Evolutionary conservation across 2,113 vertebrate genomes (phyloP), one percentile per base, ranked within the genome.

Genomic region (Myotis davidii): DNA sequence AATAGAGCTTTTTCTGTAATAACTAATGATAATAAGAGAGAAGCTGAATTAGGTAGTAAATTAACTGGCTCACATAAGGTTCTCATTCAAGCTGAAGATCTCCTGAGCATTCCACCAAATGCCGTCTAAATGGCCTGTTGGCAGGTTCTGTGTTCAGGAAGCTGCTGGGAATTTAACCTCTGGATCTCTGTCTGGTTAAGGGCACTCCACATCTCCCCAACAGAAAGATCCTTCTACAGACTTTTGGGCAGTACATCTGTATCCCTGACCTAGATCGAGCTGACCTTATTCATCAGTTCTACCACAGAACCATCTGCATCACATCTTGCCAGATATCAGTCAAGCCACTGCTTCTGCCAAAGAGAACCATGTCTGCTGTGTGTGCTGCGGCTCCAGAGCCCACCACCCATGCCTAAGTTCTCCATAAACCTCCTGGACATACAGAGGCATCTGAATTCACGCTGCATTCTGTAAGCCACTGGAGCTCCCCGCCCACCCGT

Each of bases 401-500:
- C 39, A 27, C 72, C 50, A n/a, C 8, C 79, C 17, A 20, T 0
- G 5, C 37, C 42, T 37, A 84, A 59, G 39, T 17, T 32, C 23
- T 45, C 52, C 21, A 0, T 0, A 69, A 42, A 34, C 25, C 3
- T 17, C 0, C 0, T 14, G 4, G 73, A 52, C 50, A 88, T 18
- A 59, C 10, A 91, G 86, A 92, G 90, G n/a, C 12, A 94, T 89
- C 74, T 78, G 3, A 2, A 0, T 78, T 95, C 48, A 27, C 1
- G 42, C 67, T 45, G 78, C 79, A 59, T 84, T 45, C 86, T 97
- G 61, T n/a, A 90, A 69, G 59, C 88, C 69, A 65, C 85, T 86
- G 54, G 81, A 83, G 78, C 48, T 93, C 61, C 93, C 50, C 18
- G 92, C 54, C 50, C 77, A 95, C 94, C 73, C 34, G 81, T 42